These are phyloP conservation scores for Helostoma temminkii DNA, from an alignment of 2,797 vertebrate species.

Conservation along the genomic window DNA sequence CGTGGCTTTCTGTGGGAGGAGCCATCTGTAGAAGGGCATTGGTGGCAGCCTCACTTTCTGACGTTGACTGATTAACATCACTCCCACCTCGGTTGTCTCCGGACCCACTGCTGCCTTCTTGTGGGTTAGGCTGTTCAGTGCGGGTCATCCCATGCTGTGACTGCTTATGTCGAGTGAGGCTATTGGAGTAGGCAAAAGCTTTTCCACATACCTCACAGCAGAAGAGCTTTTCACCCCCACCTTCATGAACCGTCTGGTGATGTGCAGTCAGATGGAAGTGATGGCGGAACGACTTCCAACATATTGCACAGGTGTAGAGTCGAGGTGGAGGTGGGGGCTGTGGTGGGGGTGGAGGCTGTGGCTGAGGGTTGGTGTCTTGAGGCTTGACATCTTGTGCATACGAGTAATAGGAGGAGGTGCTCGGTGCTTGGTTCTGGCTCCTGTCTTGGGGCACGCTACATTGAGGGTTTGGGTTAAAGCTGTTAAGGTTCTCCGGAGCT, in stretches of 20 bases:
- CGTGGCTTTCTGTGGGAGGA: slow-evolving; percentile 79
- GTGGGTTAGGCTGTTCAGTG: slow-evolving; percentile 76
- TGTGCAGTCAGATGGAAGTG: slow-evolving; percentile 91
- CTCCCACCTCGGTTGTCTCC: slow-evolving; percentile 75
- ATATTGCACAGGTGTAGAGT: slow-evolving; percentile 91
- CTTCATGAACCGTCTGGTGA: slow-evolving; percentile 92
- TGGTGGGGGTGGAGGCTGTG: slow-evolving; percentile 72
- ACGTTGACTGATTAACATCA: slow-evolving; percentile 79
- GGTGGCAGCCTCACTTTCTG: slow-evolving; percentile 88
- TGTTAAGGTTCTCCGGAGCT: slow-evolving; percentile 82
- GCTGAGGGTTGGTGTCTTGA: slow-evolving; percentile 80
- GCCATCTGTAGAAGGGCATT: slow-evolving; percentile 87
- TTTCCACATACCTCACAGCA: slow-evolving; percentile 93
- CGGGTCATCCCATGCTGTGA: slow-evolving; percentile 89
- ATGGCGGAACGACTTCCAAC: slow-evolving; percentile 95
- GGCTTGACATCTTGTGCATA: slow-evolving; percentile 83
- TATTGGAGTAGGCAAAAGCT: slow-evolving; percentile 92
- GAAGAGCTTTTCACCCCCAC: slow-evolving; percentile 91
- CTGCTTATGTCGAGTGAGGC: slow-evolving; percentile 92
- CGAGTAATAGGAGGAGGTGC: slow-evolving; percentile 87
- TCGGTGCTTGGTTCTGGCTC: slow-evolving; percentile 83
- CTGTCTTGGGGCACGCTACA: slow-evolving; percentile 85
- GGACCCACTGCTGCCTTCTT: slow-evolving; percentile 78
- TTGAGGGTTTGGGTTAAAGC: slow-evolving; percentile 85
- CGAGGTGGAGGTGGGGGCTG: slow-evolving; percentile 81